A percentile compares a stretch with the other conserved stretches of the same genome.
Evolutionary conservation across 1,140 invertebrate species (phyloP).

Genomic region (Caerostris darwini): DNA sequence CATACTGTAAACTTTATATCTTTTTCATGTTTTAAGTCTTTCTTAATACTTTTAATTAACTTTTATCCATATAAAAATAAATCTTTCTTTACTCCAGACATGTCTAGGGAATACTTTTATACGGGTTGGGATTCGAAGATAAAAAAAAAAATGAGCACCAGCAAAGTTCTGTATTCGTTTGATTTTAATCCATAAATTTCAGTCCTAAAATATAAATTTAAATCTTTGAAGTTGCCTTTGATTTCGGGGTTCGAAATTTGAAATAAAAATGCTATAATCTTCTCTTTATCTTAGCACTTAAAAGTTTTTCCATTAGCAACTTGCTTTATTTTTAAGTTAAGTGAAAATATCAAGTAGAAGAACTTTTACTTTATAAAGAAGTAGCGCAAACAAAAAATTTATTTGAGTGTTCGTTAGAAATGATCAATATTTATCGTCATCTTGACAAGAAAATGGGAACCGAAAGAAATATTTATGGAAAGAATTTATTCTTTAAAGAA

Average conservation of each 20-base stretch:
- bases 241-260: not conserved
- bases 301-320: not conserved
- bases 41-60: constrained; percentile 8
- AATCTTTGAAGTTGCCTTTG: constrained; percentile 18
- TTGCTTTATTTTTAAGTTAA: not conserved
- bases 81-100: not conserved
- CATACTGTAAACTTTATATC: no score
- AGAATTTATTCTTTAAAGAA: not conserved
- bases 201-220: not conserved
- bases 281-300: constrained; percentile 1
- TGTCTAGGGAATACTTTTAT: not conserved
- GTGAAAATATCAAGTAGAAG: not conserved
- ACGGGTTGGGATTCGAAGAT: not conserved
- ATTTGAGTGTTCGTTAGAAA: not conserved
- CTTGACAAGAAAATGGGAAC: not conserved
- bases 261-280: not conserved
- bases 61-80: not conserved
- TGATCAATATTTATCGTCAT: not conserved
- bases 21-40: not conserved
- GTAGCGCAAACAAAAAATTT: not conserved
- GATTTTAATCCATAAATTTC: not conserved
- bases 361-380: not conserved
- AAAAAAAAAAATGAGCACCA: not conserved
- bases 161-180: not conserved
- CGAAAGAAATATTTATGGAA: not conserved